Evolutionary conservation across 2,888 invertebrate genomes (phyloP), one percentile per base, ranked within the genome.

Genomic region (Agrochola lota): DNA sequence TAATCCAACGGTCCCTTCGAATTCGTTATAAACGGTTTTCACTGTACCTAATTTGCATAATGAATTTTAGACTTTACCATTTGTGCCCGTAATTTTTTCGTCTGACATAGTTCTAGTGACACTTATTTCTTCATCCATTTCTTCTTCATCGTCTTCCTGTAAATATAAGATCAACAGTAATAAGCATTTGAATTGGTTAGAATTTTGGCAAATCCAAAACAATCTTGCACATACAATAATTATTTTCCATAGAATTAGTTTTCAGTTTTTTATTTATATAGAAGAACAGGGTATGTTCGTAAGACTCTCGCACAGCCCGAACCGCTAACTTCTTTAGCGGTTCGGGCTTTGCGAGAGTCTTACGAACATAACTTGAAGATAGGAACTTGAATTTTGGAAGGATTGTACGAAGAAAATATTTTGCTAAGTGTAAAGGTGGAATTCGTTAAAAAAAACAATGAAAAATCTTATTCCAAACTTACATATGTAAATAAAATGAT

Each of bases 71-170:
- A 55, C 0, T 15, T 69, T 92, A 96, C 96, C 96, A 90, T 93
- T 93, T 69, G 89, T 88, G 57, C 93, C 93, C 59, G 87, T 89
- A 49, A 89, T 80, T 87, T 94, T 95, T 71, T 94, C 93, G 67
- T 94, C 93, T 77, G 91, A 91, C 85, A 90, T 93, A 83, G 90
- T 90, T 80, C 86, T 85, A 40, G 90, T 90, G 8, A 90, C 85
- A 90, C 92, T 92, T 46, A 91, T 88, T 80, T 94, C 94, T 20
- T 95, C 94, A 80, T 95, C 94, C 83, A 92, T 90, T 88, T 95
- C 94, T 71, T 96, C 94, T 85, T 95, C 96, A 88, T 96, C 95
- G 87, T 96, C 96, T 78, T 95, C 95, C 95, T 88, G 74, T 26
- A 75, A 76, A 77, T 49, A 77, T 57, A 40, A 71, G 49, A 70